A percentile compares a stretch with the other conserved stretches of the same genome.
Evolutionary conservation across 2,113 vertebrate genomes (phyloP).

Genomic region (Heteronetta atricapilla): DNA sequence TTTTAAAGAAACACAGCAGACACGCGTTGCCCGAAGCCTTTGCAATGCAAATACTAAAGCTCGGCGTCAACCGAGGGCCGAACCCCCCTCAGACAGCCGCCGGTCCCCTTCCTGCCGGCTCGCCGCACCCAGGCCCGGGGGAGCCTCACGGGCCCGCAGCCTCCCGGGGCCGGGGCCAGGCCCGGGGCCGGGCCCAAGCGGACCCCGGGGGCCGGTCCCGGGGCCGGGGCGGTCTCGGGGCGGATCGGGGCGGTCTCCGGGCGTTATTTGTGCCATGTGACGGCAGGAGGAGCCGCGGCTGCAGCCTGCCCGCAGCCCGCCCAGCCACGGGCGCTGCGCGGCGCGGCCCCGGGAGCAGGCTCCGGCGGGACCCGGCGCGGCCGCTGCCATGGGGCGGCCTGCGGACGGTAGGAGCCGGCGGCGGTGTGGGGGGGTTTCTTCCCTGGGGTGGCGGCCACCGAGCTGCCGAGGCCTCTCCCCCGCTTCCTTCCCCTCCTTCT

Average conservation of each 20-base stretch:
- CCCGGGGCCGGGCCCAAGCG: too few species aligned
- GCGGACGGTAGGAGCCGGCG: background rate
- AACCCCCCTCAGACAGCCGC: too few species aligned
- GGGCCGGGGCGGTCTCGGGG: background rate
- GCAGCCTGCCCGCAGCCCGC: background rate
- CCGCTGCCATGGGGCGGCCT: background rate
- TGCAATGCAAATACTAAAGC: background rate
- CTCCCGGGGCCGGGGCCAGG: too few species aligned
- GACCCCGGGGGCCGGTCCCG: too few species aligned
- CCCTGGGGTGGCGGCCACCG: background rate
- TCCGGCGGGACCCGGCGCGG: background rate
- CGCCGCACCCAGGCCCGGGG: too few species aligned
- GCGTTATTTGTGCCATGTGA: background rate
- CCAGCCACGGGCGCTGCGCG: background rate
- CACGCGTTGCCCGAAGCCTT: rapidly evolving
- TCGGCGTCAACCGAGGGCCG: rapidly evolving
- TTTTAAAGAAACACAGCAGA: background rate
- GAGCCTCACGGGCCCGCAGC: too few species aligned
- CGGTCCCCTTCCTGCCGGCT: too few species aligned
- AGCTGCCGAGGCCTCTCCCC: background rate
- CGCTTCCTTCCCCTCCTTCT: too few species aligned
- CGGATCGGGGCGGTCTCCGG: background rate
- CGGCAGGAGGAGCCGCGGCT: background rate
- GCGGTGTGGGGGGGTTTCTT: background rate
- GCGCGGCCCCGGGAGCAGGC: background rate